Conservation (phyloP, 2,888 invertebrate species). For the Acleris literana region DNA sequence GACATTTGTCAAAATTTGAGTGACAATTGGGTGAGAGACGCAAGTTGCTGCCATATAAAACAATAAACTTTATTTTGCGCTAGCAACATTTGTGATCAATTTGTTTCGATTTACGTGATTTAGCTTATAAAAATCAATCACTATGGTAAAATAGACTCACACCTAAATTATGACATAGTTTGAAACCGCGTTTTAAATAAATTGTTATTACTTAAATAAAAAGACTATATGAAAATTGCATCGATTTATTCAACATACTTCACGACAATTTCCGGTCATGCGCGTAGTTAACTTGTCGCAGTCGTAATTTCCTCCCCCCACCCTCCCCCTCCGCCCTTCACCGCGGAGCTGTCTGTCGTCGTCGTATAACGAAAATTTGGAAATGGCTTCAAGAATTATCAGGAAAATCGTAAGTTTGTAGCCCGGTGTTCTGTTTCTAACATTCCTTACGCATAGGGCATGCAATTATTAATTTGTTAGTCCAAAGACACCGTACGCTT, state of each 20-base stretch:
- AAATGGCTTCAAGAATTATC: conserved; percentile 83
- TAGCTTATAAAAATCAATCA: background rate
- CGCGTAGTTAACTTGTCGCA: conserved; percentile 61
- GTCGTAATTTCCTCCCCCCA: conserved; percentile 69
- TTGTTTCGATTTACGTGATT: conserved; percentile 12
- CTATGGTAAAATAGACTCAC: background rate
- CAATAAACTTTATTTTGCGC: background rate
- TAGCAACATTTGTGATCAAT: background rate
- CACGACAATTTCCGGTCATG: conserved; percentile 77
- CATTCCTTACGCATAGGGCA: conserved; percentile 57
- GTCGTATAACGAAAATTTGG: conserved; percentile 68
- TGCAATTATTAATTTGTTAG: conserved; percentile 53
- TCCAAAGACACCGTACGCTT: conserved; percentile 49
- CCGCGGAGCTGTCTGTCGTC: conserved; percentile 68
- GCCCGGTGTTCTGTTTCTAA: conserved; percentile 57
- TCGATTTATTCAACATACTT: conserved; percentile 40
- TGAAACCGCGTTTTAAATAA: background rate
- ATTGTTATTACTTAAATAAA: background rate
- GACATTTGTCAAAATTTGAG: background rate
- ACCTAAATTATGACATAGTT: background rate
- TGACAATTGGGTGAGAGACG: background rate
- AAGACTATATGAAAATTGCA: background rate
- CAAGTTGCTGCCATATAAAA: background rate
- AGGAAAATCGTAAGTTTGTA: conserved; percentile 82
- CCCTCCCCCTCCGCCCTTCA: conserved; percentile 65